Base-by-base conservation (phyloP, 2,113 vertebrate species). In the Scomber scombrus region DNA sequence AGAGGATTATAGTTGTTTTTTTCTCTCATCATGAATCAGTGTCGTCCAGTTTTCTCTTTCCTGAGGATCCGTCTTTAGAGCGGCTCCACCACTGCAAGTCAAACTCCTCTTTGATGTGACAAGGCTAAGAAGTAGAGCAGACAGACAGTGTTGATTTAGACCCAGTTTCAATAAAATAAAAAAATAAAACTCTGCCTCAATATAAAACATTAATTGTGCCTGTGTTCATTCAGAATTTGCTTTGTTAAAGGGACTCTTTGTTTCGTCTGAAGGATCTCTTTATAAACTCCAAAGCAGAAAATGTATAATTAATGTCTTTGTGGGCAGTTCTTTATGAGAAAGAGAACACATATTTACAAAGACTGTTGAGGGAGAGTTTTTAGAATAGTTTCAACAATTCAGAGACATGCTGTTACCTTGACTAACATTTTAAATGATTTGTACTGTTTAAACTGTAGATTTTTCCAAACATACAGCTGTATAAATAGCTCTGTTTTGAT, bases 21-120 rank as follows among this genome's bases (percentile, higher is more conserved):
- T 5, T 50, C 40, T 58, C 62, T 71, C 74, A 3, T 86, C 82
- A 86, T 54, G 87, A 73, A 18, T 88, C 81, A 0, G 70, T 74
- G 50, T 89, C 23, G 2, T 85, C 89, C 61, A 84, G 80, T 65
- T 91, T 93, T 49, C 92, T 89, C 75, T 94, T 94, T 21, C 86
- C 91, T 0, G 85, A 78, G 2, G 64, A 7, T 15, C 16, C 11
- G 4, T 70, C 88, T 75, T 61, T 34, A 11, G 87, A 56, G 29
- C 63, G 79, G 47, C 86, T 89, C 93, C 91, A 91, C 70, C 84
- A 80, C 64, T 73, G 75, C 68, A 95, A 57, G 81, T 95, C 93
- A 43, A 95, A 92, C 72, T 94, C 88, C 15, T 88, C 88, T 66
- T 31, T 88, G 71, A 91, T 71, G 78, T 82, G 75, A 89, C 94